Evolutionary conservation across 2,888 invertebrate species (phyloP), one percentile per base, ranked within the genome.

Genomic region (Spicauda simplicius): DNA sequence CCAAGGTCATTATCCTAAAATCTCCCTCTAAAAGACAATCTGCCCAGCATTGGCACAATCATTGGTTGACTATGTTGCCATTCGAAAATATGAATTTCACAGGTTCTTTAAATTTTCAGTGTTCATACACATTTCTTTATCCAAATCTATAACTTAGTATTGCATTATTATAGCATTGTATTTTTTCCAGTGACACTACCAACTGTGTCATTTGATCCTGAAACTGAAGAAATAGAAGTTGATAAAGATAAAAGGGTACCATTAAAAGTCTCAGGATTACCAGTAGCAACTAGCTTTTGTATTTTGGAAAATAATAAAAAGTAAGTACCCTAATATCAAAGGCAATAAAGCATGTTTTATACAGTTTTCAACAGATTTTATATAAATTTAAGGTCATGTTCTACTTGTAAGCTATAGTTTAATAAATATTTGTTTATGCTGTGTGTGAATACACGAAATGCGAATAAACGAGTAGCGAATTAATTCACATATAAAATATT

Each of bases 261-360:
- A 37, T 81, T 97, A 64, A 90, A 93, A 62, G 78, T 97, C 0
- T 85, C 93, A 77, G 93, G 93, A 58, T 83, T 94, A 62, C 96
- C 97, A 37, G 94, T 97, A 16, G 94, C 97, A 18, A 95, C 96
- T 61, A 96, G 97, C 61, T 96, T 96, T 91, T 95, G 96, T 48
- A 88, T 97, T 71, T 97, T 97, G 84, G 96, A 96, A 93, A 95
- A 96, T 94, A 75, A 79, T 50, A 76, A 88, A 71, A 83, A 82
- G 90, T 88, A 77, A 69, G 67, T 71, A 18, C 25, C 45, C 57
- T 33, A 12, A 60, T 11, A 33, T 33, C 10, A 10, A 33, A 33
- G 4, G 3, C 3, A 30, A 41, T 41, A 10, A 41, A 41, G 10
- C 4, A 41, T 12, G 10, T 41, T 12, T 41, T 7, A 41, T 5